Base-by-base conservation (phyloP, 2,113 vertebrate species). In the Vulpes ferrilata region DNA sequence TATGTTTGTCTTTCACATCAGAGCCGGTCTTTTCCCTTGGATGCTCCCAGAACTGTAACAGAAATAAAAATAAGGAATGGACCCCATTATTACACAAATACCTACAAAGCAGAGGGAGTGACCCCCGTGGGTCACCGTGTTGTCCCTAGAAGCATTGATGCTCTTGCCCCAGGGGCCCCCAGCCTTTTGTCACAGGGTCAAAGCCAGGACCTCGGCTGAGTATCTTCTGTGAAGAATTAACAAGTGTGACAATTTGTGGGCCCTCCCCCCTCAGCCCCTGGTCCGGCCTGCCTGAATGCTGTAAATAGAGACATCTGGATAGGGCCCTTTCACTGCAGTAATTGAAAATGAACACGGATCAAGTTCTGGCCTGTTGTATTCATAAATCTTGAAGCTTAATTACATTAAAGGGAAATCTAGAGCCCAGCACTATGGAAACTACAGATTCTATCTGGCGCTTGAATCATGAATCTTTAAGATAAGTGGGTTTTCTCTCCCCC, bases 361-460 rank as follows among this genome's bases (percentile, higher is more conserved):
- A 99, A 99, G 99, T 99, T 99, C 99, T 99, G 99, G 99, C 98
- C 99, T 98, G 99, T 99, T 99, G 98, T 98, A 99, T 99, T 99
- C 99, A 99, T 99, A 99, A 99, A 99, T 99, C 99, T 99, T 99
- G 98, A 98, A 97, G 98, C 98, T 99, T 99, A 99, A 99, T 99
- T 99, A 99, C 99, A 99, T 99, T 99, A 99, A 99, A 99, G 99
- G 98, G 98, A 99, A 99, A 99, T 99, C 99, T 99, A 99, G 99
- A 98, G 98, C 98, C 98, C 38, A 93, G 99, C 99, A 98, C 99
- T 99, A 99, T 99, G 99, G 99, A 99, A 99, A 99, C 99, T 93
- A 99, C 98, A 99, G 99, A 98, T 98, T 98, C 99, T 99, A 99
- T 99, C 99, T 19, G 98, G 98, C 97, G 98, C 98, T 98, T 98